Percentiles rank a stretch among this genome's conserved stretches.
phyloP scores from a whole-genome alignment of 1,140 invertebrate species.

The Drosophila bocqueti region DNA sequence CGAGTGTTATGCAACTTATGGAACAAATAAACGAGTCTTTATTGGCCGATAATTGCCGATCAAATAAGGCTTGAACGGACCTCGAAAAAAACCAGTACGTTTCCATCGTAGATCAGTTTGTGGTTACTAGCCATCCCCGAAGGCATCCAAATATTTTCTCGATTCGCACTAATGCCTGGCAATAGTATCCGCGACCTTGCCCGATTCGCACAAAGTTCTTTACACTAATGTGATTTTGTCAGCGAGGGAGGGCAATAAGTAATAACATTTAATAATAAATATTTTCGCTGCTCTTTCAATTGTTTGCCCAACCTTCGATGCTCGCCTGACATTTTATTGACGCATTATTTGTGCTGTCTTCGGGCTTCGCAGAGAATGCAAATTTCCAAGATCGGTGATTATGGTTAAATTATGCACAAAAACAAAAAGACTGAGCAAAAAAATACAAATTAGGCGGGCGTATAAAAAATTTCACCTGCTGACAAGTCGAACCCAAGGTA shows the following conservation, averaged over 20 bases:
- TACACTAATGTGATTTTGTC: slow-evolving; percentile 28
- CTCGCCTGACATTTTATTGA: slow-evolving; percentile 67
- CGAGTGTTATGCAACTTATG: slow-evolving; percentile 59
- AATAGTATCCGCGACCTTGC: slow-evolving; percentile 25
- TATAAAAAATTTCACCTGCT: slow-evolving; percentile 72
- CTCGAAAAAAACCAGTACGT: slow-evolving; percentile 10
- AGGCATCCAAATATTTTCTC: slow-evolving; percentile 29
- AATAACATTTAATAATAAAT: slow-evolving; percentile 70
- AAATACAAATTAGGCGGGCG: slow-evolving; percentile 66
- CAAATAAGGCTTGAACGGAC: slow-evolving; percentile 32
- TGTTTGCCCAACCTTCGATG: slow-evolving; percentile 65
- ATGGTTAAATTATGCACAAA: slow-evolving; percentile 70
- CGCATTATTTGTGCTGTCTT: slow-evolving; percentile 48
- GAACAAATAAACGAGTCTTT: slow-evolving; percentile 33
- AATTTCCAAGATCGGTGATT: slow-evolving; percentile 56
- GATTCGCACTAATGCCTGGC: slow-evolving; percentile 1
- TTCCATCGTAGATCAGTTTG: slow-evolving; percentile 16
- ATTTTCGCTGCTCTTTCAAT: slow-evolving; percentile 40
- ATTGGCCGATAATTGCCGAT: slow-evolving; percentile 42
- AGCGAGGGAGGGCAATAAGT: slow-evolving; percentile 53
- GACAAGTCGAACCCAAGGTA: slow-evolving; percentile 66
- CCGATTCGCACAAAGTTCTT: slow-evolving; percentile 30
- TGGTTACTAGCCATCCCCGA: slow-evolving; percentile 27
- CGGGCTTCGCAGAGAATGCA: slow-evolving; percentile 56
- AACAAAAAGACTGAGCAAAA: slow-evolving; percentile 18